Conservation (phyloP, 2,113 vertebrate genomes). For the Ammospiza caudacuta region DNA sequence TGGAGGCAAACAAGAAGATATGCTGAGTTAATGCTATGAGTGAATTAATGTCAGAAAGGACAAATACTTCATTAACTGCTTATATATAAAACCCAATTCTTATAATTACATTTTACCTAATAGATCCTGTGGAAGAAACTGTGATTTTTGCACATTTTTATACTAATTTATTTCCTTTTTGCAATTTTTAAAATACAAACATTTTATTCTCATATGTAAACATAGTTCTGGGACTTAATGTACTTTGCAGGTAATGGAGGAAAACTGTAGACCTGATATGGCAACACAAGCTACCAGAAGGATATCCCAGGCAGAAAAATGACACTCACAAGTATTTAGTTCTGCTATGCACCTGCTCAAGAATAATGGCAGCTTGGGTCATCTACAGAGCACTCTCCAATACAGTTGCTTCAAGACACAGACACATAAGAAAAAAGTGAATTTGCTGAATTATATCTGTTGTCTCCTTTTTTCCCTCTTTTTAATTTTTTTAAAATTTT, state of each 20-base stretch:
- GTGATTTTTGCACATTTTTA: neutral
- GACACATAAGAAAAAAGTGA: neutral
- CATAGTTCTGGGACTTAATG: neutral
- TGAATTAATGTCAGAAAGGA: neutral
- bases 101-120: neutral
- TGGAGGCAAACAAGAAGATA: neutral
- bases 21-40: neutral
- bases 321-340: neutral
- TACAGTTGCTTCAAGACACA: neutral
- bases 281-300: neutral
- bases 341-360: neutral
- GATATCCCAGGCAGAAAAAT: neutral
- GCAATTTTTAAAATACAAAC: neutral
- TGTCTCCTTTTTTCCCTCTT: rapidly evolving
- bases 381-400: neutral
- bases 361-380: neutral
- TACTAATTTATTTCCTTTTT: neutral
- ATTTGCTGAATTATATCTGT: neutral
- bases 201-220: neutral
- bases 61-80: neutral
- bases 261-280: neutral
- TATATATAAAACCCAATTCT: neutral
- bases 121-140: neutral
- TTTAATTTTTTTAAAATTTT: neutral
- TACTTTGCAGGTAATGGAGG: neutral